Evolutionary conservation across 2,113 vertebrate species (phyloP), one percentile per base, ranked within the genome.

Genomic region (Ramphastos sulfuratus): DNA sequence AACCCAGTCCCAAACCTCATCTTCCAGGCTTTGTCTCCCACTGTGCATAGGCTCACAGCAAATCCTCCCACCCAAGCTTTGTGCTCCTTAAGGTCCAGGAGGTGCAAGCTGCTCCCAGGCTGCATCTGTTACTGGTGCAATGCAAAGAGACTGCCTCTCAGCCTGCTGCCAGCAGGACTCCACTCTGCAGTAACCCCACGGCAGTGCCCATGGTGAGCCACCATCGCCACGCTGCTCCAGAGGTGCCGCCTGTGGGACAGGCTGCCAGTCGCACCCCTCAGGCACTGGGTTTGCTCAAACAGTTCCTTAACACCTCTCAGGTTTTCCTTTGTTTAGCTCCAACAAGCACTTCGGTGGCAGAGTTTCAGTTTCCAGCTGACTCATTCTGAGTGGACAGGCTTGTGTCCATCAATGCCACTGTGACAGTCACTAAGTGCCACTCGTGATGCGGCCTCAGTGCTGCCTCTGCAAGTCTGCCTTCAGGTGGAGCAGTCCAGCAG

Each of bases 211-310:
- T 1, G 14, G 8, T 8, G 10, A 50, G 7, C 28, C 28, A 55
- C 7, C 25, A 20, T 9, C 24, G 27, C 30, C 24, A 19, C 0
- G 2, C 35, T 54, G 50, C 39, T 65, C 28, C 12, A 30, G 3
- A 79, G 19, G 27, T 15, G 7, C 1, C 6, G 31, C 5, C 12
- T 31, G 37, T 0, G 0, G 21, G 42, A 19, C 81, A 50, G 37
- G 4, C 66, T 33, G 31, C 4, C 58, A 48, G 7, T 8, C 60
- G 12, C 9, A 33, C 10, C 18, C 2, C 25, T 23, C 30, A 75
- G n/a, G n/a, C n/a, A n/a, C n/a, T n/a, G n/a, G 4, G 71, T 77
- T 44, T 66, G 55, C 39, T 46, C 9, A 28, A 44, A 52, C 17
- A 9, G 13, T 4, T 16, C 7, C n/a, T 63, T 14, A 5, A 55